A percentile compares a stretch with the other conserved stretches of the same genome.
Conservation (phyloP, 1,140 invertebrate species). For the Heliconius himera region DNA sequence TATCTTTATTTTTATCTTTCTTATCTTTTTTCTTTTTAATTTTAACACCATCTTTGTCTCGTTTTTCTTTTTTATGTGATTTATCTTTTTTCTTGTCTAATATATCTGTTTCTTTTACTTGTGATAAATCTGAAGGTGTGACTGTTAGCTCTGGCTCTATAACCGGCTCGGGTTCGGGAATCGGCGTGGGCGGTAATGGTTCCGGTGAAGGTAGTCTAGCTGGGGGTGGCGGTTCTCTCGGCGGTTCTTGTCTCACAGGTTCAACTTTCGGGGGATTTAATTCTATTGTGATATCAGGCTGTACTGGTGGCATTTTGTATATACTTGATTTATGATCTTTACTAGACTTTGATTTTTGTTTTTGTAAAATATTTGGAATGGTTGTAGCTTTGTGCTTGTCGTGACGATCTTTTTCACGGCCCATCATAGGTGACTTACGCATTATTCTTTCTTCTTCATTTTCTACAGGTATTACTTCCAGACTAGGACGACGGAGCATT, state of each 20-base stretch:
- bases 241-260: slow-evolving; percentile 57
- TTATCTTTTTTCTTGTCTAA: slow-evolving; percentile 85
- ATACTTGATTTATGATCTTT: slow-evolving; percentile 77
- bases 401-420: slow-evolving; percentile 71
- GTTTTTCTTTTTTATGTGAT: slow-evolving; percentile 87
- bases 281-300: slow-evolving; percentile 80
- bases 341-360: slow-evolving; percentile 73
- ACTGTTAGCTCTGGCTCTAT: slow-evolving; percentile 43
- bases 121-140: slow-evolving; percentile 45
- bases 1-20: slow-evolving; percentile 85
- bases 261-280: slow-evolving; percentile 78
- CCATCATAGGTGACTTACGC: slow-evolving; percentile 66
- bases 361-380: slow-evolving; percentile 80
- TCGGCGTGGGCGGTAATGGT: slow-evolving; percentile 26
- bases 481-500: slow-evolving; percentile 76
- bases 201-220: slow-evolving; percentile 39
- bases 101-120: slow-evolving; percentile 79
- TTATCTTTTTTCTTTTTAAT: slow-evolving; percentile 91
- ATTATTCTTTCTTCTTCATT: slow-evolving; percentile 72
- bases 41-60: slow-evolving; percentile 84
- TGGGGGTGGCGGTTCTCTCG: slow-evolving; percentile 43
- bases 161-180: slow-evolving; percentile 35
- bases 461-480: slow-evolving; percentile 80
- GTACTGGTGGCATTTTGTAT: slow-evolving; percentile 77
- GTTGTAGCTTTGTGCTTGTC: slow-evolving; percentile 78